Evolutionary conservation across 2,797 vertebrate genomes (phyloP).

Genomic region (Loriculus beryllinus): DNA sequence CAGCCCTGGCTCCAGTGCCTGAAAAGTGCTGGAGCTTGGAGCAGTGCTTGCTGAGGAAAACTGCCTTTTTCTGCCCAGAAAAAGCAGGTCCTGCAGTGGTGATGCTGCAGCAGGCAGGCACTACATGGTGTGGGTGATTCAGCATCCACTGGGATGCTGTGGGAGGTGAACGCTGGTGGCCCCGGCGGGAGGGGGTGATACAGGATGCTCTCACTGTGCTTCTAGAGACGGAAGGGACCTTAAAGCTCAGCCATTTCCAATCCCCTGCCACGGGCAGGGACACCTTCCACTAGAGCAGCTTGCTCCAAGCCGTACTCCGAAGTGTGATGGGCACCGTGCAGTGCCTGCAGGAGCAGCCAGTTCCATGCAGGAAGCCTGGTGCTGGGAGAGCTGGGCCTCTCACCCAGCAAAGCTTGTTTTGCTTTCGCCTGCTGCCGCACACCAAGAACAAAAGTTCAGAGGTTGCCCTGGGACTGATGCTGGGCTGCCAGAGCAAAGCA

Average conservation of each 20-base stretch:
- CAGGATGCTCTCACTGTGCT: not conserved
- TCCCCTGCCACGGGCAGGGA: not conserved
- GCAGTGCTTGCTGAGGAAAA: not conserved
- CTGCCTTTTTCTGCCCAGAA: not conserved
- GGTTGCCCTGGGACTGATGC: not conserved
- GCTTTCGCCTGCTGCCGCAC: not conserved
- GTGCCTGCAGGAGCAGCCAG: not conserved
- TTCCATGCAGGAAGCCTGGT: not conserved
- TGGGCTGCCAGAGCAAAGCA: not conserved
- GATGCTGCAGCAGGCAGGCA: not conserved
- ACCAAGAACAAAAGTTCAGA: slow-evolving; percentile 43
- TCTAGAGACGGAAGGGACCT: not conserved
- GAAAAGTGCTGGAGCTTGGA: not conserved
- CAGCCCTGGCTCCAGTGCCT: not conserved
- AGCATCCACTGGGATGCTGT: not conserved
- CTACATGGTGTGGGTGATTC: not conserved
- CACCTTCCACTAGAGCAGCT: not conserved
- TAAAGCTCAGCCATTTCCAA: not conserved
- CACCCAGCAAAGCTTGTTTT: not conserved
- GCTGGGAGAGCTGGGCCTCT: not conserved
- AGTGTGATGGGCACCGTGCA: not conserved
- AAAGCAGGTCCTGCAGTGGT: fast-evolving
- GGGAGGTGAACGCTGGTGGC: not conserved
- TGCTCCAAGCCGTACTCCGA: not conserved
- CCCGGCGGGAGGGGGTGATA: not conserved